Evolutionary conservation across 2,797 vertebrate species (phyloP).

Genomic region (Micromesistius poutassou): DNA sequence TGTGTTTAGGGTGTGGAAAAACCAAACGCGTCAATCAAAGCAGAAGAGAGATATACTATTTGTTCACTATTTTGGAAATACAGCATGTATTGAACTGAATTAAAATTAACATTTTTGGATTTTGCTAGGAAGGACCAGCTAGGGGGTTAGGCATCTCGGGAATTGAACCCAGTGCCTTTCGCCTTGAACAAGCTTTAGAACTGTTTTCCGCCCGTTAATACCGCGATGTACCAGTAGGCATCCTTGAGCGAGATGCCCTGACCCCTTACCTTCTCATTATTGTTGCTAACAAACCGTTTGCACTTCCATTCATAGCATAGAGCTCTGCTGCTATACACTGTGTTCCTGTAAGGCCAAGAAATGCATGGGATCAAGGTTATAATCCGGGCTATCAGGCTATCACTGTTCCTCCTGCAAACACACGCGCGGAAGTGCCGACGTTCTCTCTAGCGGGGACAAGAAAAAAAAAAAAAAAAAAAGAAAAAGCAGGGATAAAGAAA

Average conservation of each 20-base stretch:
- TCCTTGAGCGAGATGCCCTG: not conserved
- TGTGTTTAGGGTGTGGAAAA: conserved; percentile 23
- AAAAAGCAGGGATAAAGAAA: conserved; percentile 25
- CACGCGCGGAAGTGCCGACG: not conserved
- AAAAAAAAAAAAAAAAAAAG: not conserved
- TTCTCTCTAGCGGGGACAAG: not conserved
- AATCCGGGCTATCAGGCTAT: not conserved
- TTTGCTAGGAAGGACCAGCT: not conserved
- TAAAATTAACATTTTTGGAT: not conserved
- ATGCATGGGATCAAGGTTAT: not conserved
- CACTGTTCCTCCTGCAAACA: not conserved
- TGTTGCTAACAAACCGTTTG: not conserved
- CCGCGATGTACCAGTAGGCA: not conserved
- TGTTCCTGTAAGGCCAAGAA: not conserved
- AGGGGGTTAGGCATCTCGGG: not conserved
- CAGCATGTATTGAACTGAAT: not conserved
- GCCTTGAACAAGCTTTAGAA: too few relatives aligned
- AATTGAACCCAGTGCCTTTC: not conserved
- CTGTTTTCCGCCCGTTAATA: not conserved
- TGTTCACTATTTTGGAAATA: not conserved
- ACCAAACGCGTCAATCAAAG: not conserved
- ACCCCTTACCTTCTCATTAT: not conserved
- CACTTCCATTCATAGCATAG: not conserved
- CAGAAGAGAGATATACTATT: not conserved
- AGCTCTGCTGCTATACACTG: not conserved